phyloP scores from a whole-genome alignment of 2,113 vertebrate genomes.

The Conger conger region DNA sequence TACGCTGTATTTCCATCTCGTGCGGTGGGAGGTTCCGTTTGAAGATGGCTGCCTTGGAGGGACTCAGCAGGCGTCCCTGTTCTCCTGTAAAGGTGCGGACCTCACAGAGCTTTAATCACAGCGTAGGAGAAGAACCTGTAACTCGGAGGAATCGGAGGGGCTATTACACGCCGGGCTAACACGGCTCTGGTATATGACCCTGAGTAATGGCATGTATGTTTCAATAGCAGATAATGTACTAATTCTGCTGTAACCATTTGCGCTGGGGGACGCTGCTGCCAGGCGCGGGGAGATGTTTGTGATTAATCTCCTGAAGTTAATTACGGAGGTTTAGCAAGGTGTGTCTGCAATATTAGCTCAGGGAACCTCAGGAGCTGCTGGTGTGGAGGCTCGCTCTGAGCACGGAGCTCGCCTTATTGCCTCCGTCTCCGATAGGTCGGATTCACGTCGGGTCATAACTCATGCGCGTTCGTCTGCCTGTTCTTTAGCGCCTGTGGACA shows the following conservation, averaged over 20 bases:
- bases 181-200: not conserved
- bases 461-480: not conserved
- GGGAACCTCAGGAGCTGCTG: not conserved
- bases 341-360: conserved; percentile 25
- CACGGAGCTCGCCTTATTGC: not conserved
- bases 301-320: conserved; percentile 34
- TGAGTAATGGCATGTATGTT: conserved; percentile 23
- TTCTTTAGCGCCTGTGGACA: not conserved
- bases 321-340: conserved; percentile 28
- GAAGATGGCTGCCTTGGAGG: not conserved
- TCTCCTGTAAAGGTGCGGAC: not conserved
- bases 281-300: conserved; percentile 13
- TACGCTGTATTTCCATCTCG: too few species aligned
- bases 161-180: not conserved
- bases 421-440: not conserved
- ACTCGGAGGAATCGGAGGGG: not conserved
- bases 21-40: not conserved
- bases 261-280: conserved; percentile 14
- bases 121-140: conserved; percentile 2
- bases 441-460: not conserved
- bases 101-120: not conserved
- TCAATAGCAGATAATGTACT: conserved; percentile 28
- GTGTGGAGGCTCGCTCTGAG: not conserved
- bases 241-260: conserved; percentile 22
- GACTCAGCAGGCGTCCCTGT: not conserved